phyloP scores from a whole-genome alignment of 2,888 invertebrate genomes.

The Thymelicus lineola region DNA sequence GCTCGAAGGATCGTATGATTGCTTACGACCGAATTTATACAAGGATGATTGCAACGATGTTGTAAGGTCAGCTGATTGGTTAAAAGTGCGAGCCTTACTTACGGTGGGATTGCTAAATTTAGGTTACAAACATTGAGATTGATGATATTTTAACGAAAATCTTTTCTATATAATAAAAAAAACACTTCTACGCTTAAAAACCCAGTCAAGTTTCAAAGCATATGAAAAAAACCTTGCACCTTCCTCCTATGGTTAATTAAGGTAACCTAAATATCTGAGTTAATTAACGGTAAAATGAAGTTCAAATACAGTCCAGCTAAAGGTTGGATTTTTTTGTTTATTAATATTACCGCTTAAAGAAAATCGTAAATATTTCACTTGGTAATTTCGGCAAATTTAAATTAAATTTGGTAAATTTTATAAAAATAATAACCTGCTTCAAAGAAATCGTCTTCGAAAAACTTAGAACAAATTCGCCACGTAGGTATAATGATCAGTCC shows the following conservation, averaged over 20 bases:
- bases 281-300: constrained; percentile 6
- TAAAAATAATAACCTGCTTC: too few species aligned
- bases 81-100: constrained; percentile 31
- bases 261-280: constrained; percentile 27
- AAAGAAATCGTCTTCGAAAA: too few species aligned
- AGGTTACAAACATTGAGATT: constrained; percentile 29
- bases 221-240: constrained; percentile 19
- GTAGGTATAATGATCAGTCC: too few species aligned
- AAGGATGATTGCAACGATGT: constrained; percentile 64
- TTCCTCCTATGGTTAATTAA: constrained; percentile 19
- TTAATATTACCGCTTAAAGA: too few species aligned
- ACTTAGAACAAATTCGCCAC: too few species aligned
- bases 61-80: constrained; percentile 62
- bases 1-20: constrained; percentile 49
- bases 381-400: too few species aligned
- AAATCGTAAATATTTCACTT: too few species aligned
- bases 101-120: constrained; percentile 22
- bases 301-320: neutral
- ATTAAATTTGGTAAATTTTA: too few species aligned
- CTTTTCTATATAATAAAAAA: neutral
- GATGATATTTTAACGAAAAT: constrained; percentile 14
- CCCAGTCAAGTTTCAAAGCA: neutral
- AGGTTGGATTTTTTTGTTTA: too few species aligned
- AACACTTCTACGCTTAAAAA: neutral
- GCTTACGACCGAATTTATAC: constrained; percentile 58